A percentile compares a stretch with the other conserved stretches of the same genome.
phyloP scores from a whole-genome alignment of 2,113 vertebrate species.

The Vulpes lagopus region DNA sequence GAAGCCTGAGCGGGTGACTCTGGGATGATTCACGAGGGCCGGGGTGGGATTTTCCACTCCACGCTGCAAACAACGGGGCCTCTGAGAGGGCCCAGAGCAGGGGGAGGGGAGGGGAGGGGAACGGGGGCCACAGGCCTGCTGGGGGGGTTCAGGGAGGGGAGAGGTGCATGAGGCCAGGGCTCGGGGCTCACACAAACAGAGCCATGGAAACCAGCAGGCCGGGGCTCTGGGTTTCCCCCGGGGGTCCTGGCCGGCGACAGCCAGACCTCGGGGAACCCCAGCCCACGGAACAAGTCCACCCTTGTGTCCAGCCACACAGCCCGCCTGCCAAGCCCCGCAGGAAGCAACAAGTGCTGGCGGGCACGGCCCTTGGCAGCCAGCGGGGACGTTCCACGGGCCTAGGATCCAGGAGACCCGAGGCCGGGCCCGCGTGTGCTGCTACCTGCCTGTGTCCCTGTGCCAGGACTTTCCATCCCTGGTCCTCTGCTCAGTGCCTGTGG shows the following conservation, averaged over 20 bases:
- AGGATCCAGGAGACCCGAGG: background rate
- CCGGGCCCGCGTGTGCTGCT: background rate
- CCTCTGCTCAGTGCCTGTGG: background rate
- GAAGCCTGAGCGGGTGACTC: conserved; percentile 81
- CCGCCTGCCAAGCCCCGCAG: background rate
- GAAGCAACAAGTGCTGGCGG: background rate
- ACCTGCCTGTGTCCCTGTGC: background rate
- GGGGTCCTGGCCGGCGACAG: background rate
- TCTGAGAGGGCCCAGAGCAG: conserved; percentile 73
- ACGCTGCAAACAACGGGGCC: conserved; percentile 80
- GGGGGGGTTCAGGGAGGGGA: conserved; percentile 14
- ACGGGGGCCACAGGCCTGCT: conserved; percentile 25
- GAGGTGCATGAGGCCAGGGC: conserved; percentile 32
- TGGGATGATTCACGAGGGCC: conserved; percentile 85
- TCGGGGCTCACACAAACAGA: background rate
- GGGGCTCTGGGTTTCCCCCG: background rate
- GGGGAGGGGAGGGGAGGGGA: conserved; percentile 31
- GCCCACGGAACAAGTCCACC: conserved; percentile 49
- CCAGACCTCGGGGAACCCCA: conserved; percentile 24
- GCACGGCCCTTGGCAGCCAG: background rate
- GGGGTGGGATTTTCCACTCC: conserved; percentile 87
- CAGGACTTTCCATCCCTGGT: background rate
- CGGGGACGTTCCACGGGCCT: conserved; percentile 5
- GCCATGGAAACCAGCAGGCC: conserved; percentile 46
- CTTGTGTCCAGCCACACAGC: conserved; percentile 5